Base-by-base conservation (phyloP, 2,113 vertebrate species). In the Nothobranchius furzeri region DNA sequence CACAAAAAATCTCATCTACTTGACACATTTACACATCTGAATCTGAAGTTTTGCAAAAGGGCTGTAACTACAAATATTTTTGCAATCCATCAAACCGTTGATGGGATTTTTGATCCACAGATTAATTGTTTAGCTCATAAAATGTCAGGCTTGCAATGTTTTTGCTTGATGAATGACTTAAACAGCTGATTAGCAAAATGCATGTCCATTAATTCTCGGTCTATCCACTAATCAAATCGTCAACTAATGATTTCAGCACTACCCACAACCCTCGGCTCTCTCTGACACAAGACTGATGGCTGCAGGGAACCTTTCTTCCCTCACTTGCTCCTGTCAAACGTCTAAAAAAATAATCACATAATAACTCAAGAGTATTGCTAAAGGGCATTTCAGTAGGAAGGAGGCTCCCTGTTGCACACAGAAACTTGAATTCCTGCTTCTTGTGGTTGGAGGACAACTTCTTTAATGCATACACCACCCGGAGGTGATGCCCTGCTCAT, bases 351-450 rank as follows among this genome's bases (percentile, higher is more conserved):
- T 11, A n/a, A 36, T 36, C 14, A 24, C 56, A 56, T 70, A 76
- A 76, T 71, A 65, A 68, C 57, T 72, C 40, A 4, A 4, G 59
- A 55, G 61, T 77, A 45, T 86, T 73, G 76, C 82, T 83, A 54
- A 73, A 54, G 58, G 79, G 50, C 58, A 64, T 68, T 68, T 70
- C 43, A 66, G 64, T 53, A 4, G 17, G 17, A 58, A 11, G 50
- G 37, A 57, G 25, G 52, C 54, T 61, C 49, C 43, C 55, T 35
- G 64, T 42, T 48, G 14, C 54, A 63, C 37, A 62, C 48, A 69
- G 5, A 65, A 57, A 66, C 35, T 61, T 55, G 50, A 72, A 77
- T 36, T 37, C 24, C 45, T 8, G 17, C 53, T 73, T 72, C 20
- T 4, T 46, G 51, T 48, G 59, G 56, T 76, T 63, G 53, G 48